These are phyloP conservation scores for Pipistrellus kuhlii DNA, from an alignment of 2,797 vertebrate genomes.

Conservation along the genomic window DNA sequence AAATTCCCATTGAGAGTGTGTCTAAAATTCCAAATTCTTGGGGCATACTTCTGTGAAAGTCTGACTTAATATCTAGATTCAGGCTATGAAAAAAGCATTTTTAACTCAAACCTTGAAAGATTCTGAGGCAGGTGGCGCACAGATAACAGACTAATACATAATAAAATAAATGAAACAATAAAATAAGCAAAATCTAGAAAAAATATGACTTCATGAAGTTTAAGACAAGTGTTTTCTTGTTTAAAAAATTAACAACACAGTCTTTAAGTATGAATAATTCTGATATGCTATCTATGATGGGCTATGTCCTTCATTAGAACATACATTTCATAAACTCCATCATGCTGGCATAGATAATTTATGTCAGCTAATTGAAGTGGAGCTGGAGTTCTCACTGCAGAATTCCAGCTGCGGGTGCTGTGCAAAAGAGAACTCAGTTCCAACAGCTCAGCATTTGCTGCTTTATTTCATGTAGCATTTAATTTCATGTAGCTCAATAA, in stretches of 20 bases:
- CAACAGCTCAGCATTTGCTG: slow-evolving; percentile 1
- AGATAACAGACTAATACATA: not conserved
- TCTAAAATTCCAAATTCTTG: not conserved
- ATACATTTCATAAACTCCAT: slow-evolving; percentile 37
- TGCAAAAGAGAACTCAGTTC: slow-evolving; percentile 2
- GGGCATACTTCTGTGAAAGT: not conserved
- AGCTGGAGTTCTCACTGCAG: slow-evolving; percentile 56
- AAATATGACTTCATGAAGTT: not conserved
- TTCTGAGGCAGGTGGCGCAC: not conserved
- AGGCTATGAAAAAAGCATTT: not conserved
- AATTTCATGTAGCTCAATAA: slow-evolving; percentile 56
- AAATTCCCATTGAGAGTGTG: not conserved
- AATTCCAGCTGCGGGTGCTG: slow-evolving; percentile 28
- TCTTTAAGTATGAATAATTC: slow-evolving; percentile 69
- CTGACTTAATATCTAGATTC: not conserved
- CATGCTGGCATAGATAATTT: slow-evolving; percentile 63
- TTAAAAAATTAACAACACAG: slow-evolving; percentile 57
- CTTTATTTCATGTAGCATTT: slow-evolving; percentile 36
- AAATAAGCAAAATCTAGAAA: not conserved
- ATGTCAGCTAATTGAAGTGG: slow-evolving; percentile 60
- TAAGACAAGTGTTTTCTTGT: slow-evolving; percentile 38
- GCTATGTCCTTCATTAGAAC: slow-evolving; percentile 61
- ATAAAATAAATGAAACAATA: slow-evolving; percentile 32
- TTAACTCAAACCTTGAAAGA: not conserved
- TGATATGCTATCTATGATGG: not conserved